Base-by-base conservation (phyloP, 2,797 vertebrate genomes). In the Coranthus polyacanthus region DNA sequence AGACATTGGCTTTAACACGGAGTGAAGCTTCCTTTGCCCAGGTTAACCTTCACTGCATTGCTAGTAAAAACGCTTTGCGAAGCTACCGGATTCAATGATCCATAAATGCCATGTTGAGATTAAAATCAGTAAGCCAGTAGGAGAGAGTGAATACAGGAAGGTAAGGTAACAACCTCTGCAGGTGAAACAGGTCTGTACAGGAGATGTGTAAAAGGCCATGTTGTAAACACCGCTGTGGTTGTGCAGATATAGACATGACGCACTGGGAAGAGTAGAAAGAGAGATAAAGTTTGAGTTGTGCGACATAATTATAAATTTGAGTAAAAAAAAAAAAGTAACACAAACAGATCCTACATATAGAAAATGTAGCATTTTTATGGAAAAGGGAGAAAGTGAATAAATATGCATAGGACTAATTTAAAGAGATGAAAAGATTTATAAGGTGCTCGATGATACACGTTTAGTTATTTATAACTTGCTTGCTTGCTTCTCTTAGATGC, bases 61-160 rank as follows among this genome's bases (percentile, higher is more conserved):
- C 38, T 24, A 5, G 41, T 72, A 58, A 63, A 46, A 64, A 42
- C 0, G 2, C 46, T 46, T 43, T 55, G 10, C 43, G 36, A 68
- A 62, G 37, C 29, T 15, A 5, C 38, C 24, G 3, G 43, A 39
- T 15, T 22, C 7, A 4, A 42, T 67, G 59, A 68, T 55, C 66
- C 46, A 18, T 58, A 50, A 82, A 64, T 47, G 34, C 37, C 39
- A 44, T n/a, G 39, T 13, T 5, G 50, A 70, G 65, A 77, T 78
- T 67, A 24, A 61, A 24, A 68, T 71, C 50, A 66, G 49, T 45
- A 29, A 26, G 36, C 20, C 56, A 36, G 42, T 4, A 18, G 41
- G 2, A 44, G 50, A 37, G 41, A 52, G 58, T 37, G 18, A 64
- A 38, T 26, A 52, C 42, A 51, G 32, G 3, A 56, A 8, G 26